Evolutionary conservation across 1,140 invertebrate species (phyloP).

Genomic region (Danaus plexippus): DNA sequence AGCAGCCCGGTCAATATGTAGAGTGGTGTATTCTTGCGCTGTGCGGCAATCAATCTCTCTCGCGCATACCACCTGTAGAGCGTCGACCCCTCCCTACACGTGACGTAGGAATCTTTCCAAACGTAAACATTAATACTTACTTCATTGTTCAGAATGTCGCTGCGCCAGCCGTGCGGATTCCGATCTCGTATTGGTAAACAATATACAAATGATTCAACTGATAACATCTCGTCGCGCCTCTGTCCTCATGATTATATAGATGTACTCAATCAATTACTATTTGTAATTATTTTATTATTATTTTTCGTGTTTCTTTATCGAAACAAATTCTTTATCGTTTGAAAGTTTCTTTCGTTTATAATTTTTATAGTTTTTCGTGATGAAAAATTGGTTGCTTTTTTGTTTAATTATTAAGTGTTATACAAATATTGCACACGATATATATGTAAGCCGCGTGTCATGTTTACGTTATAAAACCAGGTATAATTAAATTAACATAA

Average conservation of each 20-base stretch:
- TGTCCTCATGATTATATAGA: slow-evolving; percentile 11
- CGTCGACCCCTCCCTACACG: slow-evolving; percentile 44
- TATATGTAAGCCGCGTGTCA: no score
- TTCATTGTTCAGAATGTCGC: slow-evolving; percentile 65
- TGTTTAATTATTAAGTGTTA: no score
- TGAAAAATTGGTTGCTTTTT: neutral
- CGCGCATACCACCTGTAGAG: slow-evolving; percentile 56
- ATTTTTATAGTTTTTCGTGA: no score
- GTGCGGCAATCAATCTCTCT: slow-evolving; percentile 60
- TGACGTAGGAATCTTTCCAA: slow-evolving; percentile 68
- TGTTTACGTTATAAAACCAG: no score
- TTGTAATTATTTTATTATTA: no score
- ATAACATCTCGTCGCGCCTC: slow-evolving; percentile 21
- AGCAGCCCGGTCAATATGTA: slow-evolving; percentile 66
- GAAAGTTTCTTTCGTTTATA: no score
- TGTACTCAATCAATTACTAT: slow-evolving; percentile 17
- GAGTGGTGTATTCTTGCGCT: slow-evolving; percentile 50
- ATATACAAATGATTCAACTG: slow-evolving; percentile 16
- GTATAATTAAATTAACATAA: no score
- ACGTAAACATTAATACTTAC: slow-evolving; percentile 71
- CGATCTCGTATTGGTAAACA: slow-evolving; percentile 67
- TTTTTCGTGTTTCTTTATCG: no score
- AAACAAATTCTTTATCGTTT: no score
- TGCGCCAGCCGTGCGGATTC: slow-evolving; percentile 55
- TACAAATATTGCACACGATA: no score